phyloP scores from a whole-genome alignment of 30 jellyfish, hydroid and myxozoan genomes.

The Cassiopea xamachana region DNA sequence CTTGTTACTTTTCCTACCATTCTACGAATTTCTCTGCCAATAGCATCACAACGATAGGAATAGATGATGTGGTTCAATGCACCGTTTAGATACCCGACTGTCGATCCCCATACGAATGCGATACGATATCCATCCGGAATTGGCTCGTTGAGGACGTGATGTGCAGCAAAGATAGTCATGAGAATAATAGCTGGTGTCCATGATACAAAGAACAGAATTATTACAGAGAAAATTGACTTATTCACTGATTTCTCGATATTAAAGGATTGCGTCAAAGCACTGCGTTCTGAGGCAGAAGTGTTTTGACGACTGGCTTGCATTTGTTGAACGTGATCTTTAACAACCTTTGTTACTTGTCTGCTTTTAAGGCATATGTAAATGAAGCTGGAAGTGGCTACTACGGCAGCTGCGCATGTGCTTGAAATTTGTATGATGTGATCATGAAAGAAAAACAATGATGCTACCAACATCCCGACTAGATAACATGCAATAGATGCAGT shows the following conservation, averaged over 20 bases:
- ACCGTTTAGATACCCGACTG: neutral
- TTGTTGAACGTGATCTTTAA: constrained; percentile 31
- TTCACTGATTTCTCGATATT: no score
- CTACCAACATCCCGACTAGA: constrained; percentile 32
- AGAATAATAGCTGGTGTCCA: constrained; percentile 59
- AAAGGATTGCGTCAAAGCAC: no score
- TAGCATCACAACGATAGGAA: no score
- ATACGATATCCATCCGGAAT: neutral
- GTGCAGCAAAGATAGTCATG: neutral
- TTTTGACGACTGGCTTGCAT: neutral
- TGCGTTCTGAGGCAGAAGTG: no score
- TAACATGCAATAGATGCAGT: neutral
- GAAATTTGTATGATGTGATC: neutral
- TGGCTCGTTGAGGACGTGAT: neutral
- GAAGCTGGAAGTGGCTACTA: neutral
- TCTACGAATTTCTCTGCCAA: no score
- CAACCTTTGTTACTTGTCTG: constrained; percentile 3
- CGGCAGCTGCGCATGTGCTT: constrained; percentile 32
- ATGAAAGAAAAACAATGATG: constrained; percentile 17
- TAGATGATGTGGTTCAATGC: no score
- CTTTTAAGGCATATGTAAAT: neutral
- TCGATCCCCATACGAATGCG: constrained; percentile 60
- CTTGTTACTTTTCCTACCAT: no score
- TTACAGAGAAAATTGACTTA: constrained; percentile 10
- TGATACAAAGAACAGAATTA: constrained; percentile 22